phyloP scores from a whole-genome alignment of 1,140 invertebrate species.

The Octopus sinensis region DNA sequence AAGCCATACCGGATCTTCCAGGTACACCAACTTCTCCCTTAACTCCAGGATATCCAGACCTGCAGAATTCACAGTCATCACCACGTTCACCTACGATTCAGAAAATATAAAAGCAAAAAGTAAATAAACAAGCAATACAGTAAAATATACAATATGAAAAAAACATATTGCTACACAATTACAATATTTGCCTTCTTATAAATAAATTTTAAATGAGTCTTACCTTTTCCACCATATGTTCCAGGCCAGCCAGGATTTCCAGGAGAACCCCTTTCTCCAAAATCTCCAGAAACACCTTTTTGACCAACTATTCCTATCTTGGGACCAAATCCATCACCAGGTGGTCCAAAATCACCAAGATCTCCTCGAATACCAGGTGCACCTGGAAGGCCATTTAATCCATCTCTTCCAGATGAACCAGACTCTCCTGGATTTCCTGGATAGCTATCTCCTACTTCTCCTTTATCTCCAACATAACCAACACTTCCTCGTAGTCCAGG shows the following conservation, averaged over 20 bases:
- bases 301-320: conserved; percentile 13
- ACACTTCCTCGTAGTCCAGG: conserved; percentile 15
- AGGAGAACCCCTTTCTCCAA: conserved; percentile 19
- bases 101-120: no score
- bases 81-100: background rate
- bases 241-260: conserved; percentile 21
- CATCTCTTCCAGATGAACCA: conserved; percentile 25
- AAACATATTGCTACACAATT: no score
- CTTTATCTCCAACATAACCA: conserved; percentile 29
- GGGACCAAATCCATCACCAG: background rate
- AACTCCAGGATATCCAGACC: background rate
- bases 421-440: conserved; percentile 23
- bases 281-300: conserved; percentile 22
- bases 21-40: background rate
- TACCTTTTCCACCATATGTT: background rate
- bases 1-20: background rate
- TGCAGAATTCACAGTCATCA: background rate
- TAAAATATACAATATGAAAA: no score
- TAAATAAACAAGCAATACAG: no score
- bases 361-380: background rate
- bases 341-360: background rate
- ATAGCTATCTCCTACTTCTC: conserved; percentile 20
- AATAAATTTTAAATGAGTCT: no score
- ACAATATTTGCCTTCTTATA: no score
- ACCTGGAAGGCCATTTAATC: background rate